These are phyloP conservation scores for Chascanopsetta lugubris DNA, from an alignment of 2,113 vertebrate species.

Conservation along the genomic window DNA sequence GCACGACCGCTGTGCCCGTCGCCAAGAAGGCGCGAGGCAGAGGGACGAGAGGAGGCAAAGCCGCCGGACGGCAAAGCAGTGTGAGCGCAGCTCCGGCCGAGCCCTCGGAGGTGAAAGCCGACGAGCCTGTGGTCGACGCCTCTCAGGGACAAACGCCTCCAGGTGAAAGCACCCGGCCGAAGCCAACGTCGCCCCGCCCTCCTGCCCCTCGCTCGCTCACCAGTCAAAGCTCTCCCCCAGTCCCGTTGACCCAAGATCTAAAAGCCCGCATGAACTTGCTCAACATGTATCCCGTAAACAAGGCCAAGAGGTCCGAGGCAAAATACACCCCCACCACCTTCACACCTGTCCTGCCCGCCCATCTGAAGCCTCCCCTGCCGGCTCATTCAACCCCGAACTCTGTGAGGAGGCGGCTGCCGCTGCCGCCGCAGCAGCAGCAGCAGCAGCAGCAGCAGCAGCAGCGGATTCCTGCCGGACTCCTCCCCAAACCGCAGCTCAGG, in stretches of 20 bases:
- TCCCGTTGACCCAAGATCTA: not conserved
- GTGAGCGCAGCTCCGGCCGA: slow-evolving; percentile 6
- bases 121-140: not conserved
- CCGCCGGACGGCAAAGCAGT: not conserved
- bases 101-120: not conserved
- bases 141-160: not conserved
- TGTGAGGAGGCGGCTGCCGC: slow-evolving; percentile 46
- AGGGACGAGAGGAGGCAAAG: not conserved
- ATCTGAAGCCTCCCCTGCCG: slow-evolving; percentile 4
- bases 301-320: not conserved
- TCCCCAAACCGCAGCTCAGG: slow-evolving; percentile 39
- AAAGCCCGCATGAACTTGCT: slow-evolving; percentile 70
- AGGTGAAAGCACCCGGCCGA: not conserved
- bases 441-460: too few species aligned
- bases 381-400: slow-evolving; percentile 51
- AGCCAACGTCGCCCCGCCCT: too few species aligned
- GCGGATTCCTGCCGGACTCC: not conserved
- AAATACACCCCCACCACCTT: not conserved
- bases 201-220: not conserved
- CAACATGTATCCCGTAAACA: slow-evolving; percentile 65
- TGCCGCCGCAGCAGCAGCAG: too few species aligned
- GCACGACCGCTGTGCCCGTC: slow-evolving; percentile 23
- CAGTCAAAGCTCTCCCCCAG: not conserved
- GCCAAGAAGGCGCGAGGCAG: not conserved
- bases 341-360: not conserved